phyloP scores from a whole-genome alignment of 2,797 vertebrate genomes.

The Anableps anableps region DNA sequence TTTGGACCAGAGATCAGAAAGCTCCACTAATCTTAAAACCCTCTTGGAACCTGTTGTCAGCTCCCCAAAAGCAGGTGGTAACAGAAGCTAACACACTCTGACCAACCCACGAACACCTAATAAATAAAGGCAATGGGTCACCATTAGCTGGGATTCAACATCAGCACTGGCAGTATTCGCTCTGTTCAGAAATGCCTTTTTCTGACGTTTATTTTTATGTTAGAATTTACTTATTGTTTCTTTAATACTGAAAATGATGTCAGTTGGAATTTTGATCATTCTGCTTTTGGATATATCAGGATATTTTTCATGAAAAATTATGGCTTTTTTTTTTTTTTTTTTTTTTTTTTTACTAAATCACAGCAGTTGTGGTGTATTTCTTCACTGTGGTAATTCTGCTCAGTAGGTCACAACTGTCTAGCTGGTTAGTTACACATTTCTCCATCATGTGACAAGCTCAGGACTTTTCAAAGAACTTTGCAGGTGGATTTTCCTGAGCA shows the following conservation, averaged over 20 bases:
- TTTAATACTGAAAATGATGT: not conserved
- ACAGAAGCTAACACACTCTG: not conserved
- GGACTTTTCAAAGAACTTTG: constrained; percentile 8
- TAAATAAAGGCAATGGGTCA: not conserved
- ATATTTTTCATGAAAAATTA: not conserved
- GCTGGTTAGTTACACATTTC: not conserved
- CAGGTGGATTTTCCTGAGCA: not conserved
- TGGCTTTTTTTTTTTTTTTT: not conserved
- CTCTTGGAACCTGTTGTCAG: not conserved
- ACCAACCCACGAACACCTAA: not conserved
- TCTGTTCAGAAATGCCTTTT: not conserved
- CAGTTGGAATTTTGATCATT: not conserved
- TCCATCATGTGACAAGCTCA: not conserved
- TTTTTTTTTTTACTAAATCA: not conserved
- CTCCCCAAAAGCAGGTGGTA: not conserved
- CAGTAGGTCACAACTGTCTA: not conserved
- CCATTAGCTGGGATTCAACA: not conserved
- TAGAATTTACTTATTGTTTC: not conserved
- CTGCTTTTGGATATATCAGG: not conserved
- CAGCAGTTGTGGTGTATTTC: not conserved
- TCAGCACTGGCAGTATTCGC: not conserved
- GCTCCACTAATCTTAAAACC: not conserved
- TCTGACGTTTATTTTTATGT: not conserved
- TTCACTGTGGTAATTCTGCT: not conserved
- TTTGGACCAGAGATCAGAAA: not conserved